These are phyloP conservation scores for Fringilla coelebs DNA, from an alignment of 2,797 vertebrate genomes.

Conservation along the genomic window DNA sequence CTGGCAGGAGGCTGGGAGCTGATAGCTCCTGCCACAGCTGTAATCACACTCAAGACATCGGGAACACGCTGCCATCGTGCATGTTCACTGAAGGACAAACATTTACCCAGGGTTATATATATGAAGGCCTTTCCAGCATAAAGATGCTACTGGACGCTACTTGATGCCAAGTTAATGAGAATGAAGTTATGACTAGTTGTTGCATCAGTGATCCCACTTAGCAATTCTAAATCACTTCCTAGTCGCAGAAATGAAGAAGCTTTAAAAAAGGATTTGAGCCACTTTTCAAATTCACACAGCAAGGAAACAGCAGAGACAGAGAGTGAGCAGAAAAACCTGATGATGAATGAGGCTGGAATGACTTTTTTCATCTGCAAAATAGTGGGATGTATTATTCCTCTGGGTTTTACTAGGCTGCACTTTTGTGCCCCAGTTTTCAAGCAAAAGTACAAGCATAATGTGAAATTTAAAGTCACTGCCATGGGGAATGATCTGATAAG, in stretches of 20 bases:
- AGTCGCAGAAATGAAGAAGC: not conserved
- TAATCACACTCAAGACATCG: not conserved
- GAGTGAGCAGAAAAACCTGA: not conserved
- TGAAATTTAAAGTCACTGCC: not conserved
- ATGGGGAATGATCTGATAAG: not conserved
- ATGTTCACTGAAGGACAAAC: not conserved
- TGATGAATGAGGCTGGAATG: not conserved
- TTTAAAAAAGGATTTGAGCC: not conserved
- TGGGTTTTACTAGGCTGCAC: not conserved
- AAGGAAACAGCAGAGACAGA: not conserved
- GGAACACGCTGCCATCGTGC: fast-evolving
- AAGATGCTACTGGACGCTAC: not conserved
- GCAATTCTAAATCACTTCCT: not conserved
- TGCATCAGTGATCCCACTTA: not conserved
- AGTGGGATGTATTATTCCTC: not conserved
- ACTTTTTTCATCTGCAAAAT: not conserved
- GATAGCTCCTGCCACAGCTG: not conserved
- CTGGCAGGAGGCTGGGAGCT: not conserved
- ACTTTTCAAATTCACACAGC: not conserved
- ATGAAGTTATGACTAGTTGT: not conserved
- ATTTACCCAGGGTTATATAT: not conserved
- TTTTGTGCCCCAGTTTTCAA: not conserved
- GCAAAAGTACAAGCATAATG: not conserved
- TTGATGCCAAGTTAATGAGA: not conserved
- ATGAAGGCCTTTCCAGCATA: not conserved